Conservation (phyloP, 53 echinoderm and acorn worm genomes). For the Temnopleurus reevesii region DNA sequence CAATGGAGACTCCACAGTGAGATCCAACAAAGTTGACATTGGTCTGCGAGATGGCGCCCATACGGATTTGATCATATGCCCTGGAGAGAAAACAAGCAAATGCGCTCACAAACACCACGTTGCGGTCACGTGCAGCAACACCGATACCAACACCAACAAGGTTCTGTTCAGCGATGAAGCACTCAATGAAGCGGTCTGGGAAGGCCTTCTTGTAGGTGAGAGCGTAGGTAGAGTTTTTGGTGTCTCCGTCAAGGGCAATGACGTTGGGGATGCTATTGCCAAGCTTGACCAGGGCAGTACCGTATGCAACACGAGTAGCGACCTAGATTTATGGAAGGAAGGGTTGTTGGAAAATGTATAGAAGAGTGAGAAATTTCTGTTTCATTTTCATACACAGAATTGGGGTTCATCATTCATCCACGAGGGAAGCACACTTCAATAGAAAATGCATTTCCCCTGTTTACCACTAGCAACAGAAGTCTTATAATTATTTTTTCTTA, state of each 20-base stretch:
- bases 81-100: constrained; percentile 93
- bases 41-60: constrained; percentile 98
- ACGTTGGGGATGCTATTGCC: constrained; percentile 73
- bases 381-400: too few species aligned
- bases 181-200: constrained; percentile 90
- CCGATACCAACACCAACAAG: constrained; percentile 92
- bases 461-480: too few species aligned
- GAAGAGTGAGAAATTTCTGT: too few species aligned
- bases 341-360: not conserved
- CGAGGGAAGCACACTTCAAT: too few species aligned
- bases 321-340: constrained; percentile 54
- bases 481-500: too few species aligned
- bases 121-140: constrained; percentile 80
- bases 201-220: constrained; percentile 79
- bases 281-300: constrained; percentile 79
- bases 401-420: too few species aligned
- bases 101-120: constrained; percentile 85
- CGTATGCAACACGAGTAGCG: constrained; percentile 92
- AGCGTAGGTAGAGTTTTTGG: constrained; percentile 97
- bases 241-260: constrained; percentile 89
- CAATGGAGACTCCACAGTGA: constrained; percentile 91
- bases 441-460: too few species aligned
- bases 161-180: constrained; percentile 99
- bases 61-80: constrained; percentile 93
- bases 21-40: constrained; percentile 96